Base-by-base conservation (phyloP, 92 coral and sea anemone species). In the Desmophyllum pertusum region DNA sequence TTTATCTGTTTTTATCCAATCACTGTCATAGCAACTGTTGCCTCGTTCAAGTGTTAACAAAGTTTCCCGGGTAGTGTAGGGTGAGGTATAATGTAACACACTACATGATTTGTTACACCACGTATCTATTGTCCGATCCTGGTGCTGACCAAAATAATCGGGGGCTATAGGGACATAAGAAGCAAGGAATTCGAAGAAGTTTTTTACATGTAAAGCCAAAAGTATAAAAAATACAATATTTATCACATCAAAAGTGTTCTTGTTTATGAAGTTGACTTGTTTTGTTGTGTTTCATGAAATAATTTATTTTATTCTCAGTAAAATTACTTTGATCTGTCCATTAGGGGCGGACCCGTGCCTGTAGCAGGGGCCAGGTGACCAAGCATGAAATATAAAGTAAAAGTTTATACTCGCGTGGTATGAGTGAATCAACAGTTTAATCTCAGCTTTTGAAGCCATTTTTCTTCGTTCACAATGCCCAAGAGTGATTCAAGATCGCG, bases 401-500 rank as follows among this genome's bases (percentile, higher is more conserved):
- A 73, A 17, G 15, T 36, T 13, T 21, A 23, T 1, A 36, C 10
- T 18, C 3, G 15, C 19, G 73, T 63, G 39, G 57, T 18, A 55
- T 41, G 85, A 41, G 9, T 38, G 8, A 9, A 40, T 17, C 39
- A 59, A 73, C 14, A 55, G 45, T 25, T n/a, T 31, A 2, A 39
- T 52, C 4, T 25, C 70, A 42, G 37, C 36, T 29, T 39, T 11
- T 72, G 4, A 57, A 59, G 17, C 41, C 42, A 31, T 87, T 45
- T 40, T 36, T 9, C 25, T 6, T 40, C 52, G 50, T 71, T 80
- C 53, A 83, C 42, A 77, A 90, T 92, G 97, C 98, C 99, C 6
- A 93, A 91, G 85, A 95, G 98, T 83, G 93, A 84, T 67, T 97
- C 99, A 18, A 90, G 84, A 76, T 94, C 99, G 57, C 97, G 98